phyloP scores from a whole-genome alignment of 2,113 vertebrate genomes.

The Ginglymostoma cirratum region DNA sequence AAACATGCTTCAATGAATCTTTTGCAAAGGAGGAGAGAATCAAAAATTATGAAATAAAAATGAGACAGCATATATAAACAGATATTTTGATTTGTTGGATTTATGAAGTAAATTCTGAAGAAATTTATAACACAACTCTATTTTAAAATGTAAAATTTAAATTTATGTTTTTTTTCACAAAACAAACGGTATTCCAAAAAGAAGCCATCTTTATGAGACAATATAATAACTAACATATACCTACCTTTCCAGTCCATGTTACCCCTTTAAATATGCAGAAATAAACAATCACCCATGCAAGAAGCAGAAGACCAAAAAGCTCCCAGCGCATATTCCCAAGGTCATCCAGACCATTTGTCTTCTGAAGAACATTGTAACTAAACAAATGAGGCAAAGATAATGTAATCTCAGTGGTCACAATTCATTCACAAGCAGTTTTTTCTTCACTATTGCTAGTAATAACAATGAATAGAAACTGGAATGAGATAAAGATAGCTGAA shows the following conservation, averaged over 20 bases:
- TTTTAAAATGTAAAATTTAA: neutral
- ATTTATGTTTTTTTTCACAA: neutral
- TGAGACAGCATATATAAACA: neutral
- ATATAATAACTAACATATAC: neutral
- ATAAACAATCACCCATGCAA: slow-evolving; percentile 63
- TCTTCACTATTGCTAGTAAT: neutral
- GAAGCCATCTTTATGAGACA: neutral
- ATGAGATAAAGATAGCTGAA: neutral
- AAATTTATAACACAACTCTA: neutral
- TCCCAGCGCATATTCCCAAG: slow-evolving; percentile 55
- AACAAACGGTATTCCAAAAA: neutral
- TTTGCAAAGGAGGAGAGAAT: neutral
- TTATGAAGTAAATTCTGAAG: neutral
- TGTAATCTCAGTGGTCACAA: slow-evolving; percentile 15
- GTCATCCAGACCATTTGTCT: slow-evolving; percentile 53
- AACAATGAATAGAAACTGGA: neutral
- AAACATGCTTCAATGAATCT: neutral
- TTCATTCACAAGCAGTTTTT: slow-evolving; percentile 17
- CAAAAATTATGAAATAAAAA: neutral
- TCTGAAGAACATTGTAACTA: slow-evolving; percentile 57
- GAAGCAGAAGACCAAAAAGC: slow-evolving; percentile 55
- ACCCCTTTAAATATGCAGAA: slow-evolving; percentile 66
- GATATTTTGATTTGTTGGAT: neutral
- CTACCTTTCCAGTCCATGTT: slow-evolving; percentile 64
- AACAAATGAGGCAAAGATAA: slow-evolving; percentile 32